These are phyloP conservation scores for Plagiodera versicolora DNA, from an alignment of 2,888 invertebrate species.

Conservation along the genomic window DNA sequence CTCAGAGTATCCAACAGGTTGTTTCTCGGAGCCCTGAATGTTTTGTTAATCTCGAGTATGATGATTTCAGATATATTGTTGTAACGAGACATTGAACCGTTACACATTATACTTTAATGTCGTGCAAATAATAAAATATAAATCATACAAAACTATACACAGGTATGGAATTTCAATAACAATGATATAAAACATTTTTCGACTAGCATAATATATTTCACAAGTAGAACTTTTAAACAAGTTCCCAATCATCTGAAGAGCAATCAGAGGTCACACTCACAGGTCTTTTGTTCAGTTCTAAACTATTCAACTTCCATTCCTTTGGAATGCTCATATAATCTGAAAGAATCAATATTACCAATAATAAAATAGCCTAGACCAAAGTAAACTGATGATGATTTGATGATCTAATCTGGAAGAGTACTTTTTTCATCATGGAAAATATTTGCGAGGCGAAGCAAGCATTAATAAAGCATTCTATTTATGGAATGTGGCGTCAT, in stretches of 20 bases:
- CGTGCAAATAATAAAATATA: slow-evolving; percentile 2
- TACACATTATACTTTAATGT: background rate
- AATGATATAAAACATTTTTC: too few species aligned
- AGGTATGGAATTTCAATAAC: background rate
- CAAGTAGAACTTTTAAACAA: slow-evolving; percentile 38
- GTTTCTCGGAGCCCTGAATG: too few species aligned
- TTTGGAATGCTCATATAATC: slow-evolving; percentile 61
- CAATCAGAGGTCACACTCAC: slow-evolving; percentile 42
- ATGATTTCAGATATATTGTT: too few species aligned
- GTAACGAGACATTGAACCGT: too few species aligned
- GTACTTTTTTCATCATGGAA: too few species aligned
- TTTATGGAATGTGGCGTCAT: too few species aligned
- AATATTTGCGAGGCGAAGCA: too few species aligned
- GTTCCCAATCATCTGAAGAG: slow-evolving; percentile 51
- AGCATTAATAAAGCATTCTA: too few species aligned
- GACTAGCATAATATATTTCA: slow-evolving; percentile 7
- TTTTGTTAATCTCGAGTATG: too few species aligned
- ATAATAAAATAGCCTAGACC: background rate
- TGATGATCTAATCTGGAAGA: background rate
- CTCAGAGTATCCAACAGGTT: too few species aligned
- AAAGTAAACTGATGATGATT: background rate
- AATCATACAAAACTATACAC: background rate
- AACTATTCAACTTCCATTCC: slow-evolving; percentile 62
- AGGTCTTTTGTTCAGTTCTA: slow-evolving; percentile 44
- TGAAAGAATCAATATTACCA: slow-evolving; percentile 40